Conservation (phyloP, 2,113 vertebrate species). For the Rhodinocichla rosea region DNA sequence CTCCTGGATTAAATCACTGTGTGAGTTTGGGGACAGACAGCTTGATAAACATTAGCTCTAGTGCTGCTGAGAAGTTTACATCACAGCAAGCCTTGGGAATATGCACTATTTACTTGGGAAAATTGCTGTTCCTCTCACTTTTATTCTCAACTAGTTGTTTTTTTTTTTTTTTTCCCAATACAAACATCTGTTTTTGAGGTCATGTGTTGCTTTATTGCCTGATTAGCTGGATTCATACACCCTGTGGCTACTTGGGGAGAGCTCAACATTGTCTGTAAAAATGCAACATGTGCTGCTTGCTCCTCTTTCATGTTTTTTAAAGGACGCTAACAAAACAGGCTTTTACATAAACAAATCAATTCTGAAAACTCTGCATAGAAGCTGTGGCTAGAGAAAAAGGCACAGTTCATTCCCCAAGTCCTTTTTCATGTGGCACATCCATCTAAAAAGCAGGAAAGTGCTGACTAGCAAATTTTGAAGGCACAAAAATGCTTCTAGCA, state of each 20-base stretch:
- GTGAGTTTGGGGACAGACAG: neutral
- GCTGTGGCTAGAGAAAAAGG: neutral
- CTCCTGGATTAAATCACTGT: neutral
- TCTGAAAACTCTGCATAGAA: neutral
- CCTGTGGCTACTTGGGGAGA: neutral
- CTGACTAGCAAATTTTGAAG: neutral
- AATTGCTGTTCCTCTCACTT: neutral
- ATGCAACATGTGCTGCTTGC: neutral
- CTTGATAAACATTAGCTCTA: neutral
- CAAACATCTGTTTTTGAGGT: conserved; percentile 57
- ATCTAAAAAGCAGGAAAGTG: neutral
- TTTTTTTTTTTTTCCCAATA: neutral
- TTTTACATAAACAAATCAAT: conserved; percentile 27
- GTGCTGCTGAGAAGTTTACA: neutral
- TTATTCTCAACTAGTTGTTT: neutral
- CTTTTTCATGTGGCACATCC: neutral
- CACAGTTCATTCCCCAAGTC: neutral
- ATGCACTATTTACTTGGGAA: neutral
- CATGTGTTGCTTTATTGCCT: neutral
- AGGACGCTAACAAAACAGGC: neutral
- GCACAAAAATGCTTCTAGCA: neutral
- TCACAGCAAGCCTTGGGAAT: neutral
- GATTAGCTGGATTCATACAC: conserved; percentile 34
- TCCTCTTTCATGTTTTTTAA: conserved; percentile 50
- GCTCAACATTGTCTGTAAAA: neutral